Conservation (phyloP, 2,797 vertebrate genomes). For the Balearica regulorum region DNA sequence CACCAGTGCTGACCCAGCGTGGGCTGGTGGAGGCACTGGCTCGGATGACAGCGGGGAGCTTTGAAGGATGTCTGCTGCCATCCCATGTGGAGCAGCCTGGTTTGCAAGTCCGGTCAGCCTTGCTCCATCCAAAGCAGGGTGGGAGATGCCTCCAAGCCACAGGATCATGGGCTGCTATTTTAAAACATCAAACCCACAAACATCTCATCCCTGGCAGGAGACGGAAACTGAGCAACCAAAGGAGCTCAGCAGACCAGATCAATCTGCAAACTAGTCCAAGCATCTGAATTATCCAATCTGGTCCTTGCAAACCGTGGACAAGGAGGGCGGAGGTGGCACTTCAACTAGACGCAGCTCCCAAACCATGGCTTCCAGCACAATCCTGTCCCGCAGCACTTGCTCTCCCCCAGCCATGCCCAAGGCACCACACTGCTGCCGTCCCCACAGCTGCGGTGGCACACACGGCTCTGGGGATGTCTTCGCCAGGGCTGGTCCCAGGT, state of each 20-base stretch:
- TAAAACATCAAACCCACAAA: neutral
- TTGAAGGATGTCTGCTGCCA: neutral
- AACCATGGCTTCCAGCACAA: neutral
- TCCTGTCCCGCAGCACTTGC: fast-evolving
- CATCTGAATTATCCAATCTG: neutral
- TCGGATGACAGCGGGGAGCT: neutral
- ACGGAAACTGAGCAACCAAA: neutral
- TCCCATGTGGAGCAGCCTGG: fast-evolving
- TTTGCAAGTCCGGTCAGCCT: neutral
- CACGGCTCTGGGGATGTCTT: neutral
- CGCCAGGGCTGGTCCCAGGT: neutral
- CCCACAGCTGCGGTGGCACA: fast-evolving
- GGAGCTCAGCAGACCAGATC: neutral
- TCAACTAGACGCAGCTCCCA: neutral
- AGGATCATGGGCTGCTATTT: neutral
- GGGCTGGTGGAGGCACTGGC: neutral
- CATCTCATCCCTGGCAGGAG: neutral
- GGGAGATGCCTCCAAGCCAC: slow-evolving; percentile 18
- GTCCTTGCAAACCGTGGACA: neutral
- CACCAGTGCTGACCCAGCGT: fast-evolving
- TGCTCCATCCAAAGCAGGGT: neutral
- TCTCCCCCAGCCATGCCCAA: neutral
- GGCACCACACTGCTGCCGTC: neutral
- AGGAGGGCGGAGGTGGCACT: neutral
- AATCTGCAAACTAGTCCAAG: neutral